Evolutionary conservation across 1,140 invertebrate genomes (phyloP), one percentile per base, ranked within the genome.

Genomic region (Drosophila quadrilineata): DNA sequence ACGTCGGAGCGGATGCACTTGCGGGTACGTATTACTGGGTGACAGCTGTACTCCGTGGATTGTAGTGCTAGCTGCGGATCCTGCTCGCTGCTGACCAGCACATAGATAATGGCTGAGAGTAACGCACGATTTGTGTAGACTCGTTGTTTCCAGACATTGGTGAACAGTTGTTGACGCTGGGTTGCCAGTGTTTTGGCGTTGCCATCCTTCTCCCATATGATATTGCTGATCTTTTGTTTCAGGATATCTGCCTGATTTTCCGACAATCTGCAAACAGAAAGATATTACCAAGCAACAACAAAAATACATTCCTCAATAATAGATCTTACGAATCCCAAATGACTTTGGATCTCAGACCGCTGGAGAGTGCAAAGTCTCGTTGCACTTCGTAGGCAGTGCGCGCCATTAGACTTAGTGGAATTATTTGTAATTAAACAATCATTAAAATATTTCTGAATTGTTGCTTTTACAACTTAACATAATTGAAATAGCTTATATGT

Each of bases 251-350:
- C 31, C 28, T 88, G 74, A 8, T 87, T 75, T 0, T 69, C 48
- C 10, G 68, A 38, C 3, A 88, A 14, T 0, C 87, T 88, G 21
- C 4, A 19, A n/a, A 8, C 2, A 10, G 12, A 3, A 12, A 6
- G 10, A 16, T 9, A 59, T 43, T n/a, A n/a, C n/a, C n/a, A n/a
- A n/a, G n/a, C n/a, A n/a, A n/a, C n/a, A n/a, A n/a, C n/a, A n/a
- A n/a, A 31, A 35, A 54, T 50, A 2, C 6, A 36, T 28, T 24
- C 16, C 21, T 6, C 17, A 36, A 3, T 6, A 43, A 41, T 0
- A 41, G 24, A 70, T 79, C 87, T 6, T 60, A 88, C 87, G 75
- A 73, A 33, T 88, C 87, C 87, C 87, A 88, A 29, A 88, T 87
- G 2, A 88, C 87, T 60, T 88, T 71, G 0, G 69, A 68, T 4